phyloP scores from a whole-genome alignment of 2,113 vertebrate species.

The Leucosticte australis region DNA sequence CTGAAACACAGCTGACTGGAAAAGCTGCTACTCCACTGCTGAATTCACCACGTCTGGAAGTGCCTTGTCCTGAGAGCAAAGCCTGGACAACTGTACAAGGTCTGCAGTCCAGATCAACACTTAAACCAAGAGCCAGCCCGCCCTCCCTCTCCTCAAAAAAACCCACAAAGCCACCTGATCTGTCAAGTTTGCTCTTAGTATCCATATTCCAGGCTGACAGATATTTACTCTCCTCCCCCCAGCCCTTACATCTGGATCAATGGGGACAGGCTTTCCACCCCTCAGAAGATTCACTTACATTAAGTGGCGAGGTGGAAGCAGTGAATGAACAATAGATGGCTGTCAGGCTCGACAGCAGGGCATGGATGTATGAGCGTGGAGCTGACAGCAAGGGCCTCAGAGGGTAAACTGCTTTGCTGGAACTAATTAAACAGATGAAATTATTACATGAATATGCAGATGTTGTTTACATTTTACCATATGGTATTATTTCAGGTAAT shows the following conservation, averaged over 20 bases:
- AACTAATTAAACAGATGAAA: constrained; percentile 99
- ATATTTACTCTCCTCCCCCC: constrained; percentile 47
- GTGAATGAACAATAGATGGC: constrained; percentile 88
- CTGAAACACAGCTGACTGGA: constrained; percentile 30
- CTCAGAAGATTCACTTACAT: constrained; percentile 87
- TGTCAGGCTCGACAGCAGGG: constrained; percentile 91
- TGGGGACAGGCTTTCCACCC: constrained; percentile 76
- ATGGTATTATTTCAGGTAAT: constrained; percentile 99
- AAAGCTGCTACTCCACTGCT: neutral
- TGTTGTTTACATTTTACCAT: constrained; percentile 99
- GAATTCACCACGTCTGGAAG: neutral
- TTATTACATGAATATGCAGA: constrained; percentile 99
- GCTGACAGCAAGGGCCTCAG: constrained; percentile 94
- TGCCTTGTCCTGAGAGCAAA: neutral
- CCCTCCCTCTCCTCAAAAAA: neutral
- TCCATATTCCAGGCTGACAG: constrained; percentile 69
- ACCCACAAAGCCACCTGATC: constrained; percentile 58
- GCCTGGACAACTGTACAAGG: neutral
- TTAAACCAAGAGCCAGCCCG: neutral
- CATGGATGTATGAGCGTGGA: constrained; percentile 84
- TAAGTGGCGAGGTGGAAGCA: constrained; percentile 78
- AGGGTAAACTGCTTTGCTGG: constrained; percentile 99
- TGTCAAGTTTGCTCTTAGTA: constrained; percentile 77
- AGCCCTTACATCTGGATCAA: constrained; percentile 74
- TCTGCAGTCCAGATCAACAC: neutral